phyloP scores from a whole-genome alignment of 1,140 invertebrate genomes.

The Calephelis virginiensis region DNA sequence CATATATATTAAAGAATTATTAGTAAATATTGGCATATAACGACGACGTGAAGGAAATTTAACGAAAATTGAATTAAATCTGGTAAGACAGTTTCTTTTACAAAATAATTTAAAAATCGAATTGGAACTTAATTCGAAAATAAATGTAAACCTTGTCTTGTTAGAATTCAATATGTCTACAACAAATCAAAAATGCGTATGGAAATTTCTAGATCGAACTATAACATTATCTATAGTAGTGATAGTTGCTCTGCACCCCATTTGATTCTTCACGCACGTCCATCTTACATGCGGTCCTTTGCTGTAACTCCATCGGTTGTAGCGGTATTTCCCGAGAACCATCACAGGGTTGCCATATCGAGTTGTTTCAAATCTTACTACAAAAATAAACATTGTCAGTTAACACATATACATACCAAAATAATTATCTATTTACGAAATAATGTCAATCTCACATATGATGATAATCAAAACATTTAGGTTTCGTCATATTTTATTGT shows the following conservation, averaged over 20 bases:
- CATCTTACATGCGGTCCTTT: slow-evolving; percentile 51
- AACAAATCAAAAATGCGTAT: slow-evolving; percentile 47
- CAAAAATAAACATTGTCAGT: slow-evolving; percentile 23
- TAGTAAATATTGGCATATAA: no score
- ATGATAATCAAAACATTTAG: no score
- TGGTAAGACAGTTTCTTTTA: no score
- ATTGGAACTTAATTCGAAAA: no score
- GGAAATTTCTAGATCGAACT: slow-evolving; percentile 49
- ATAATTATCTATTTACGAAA: not conserved
- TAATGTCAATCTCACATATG: no score
- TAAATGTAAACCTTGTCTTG: no score
- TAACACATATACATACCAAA: not conserved
- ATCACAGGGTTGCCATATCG: slow-evolving; percentile 61
- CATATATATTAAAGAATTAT: no score
- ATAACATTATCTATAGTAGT: slow-evolving; percentile 57
- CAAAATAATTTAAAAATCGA: no score
- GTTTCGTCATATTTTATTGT: no score
- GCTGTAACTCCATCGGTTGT: slow-evolving; percentile 61
- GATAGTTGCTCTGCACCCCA: slow-evolving; percentile 57
- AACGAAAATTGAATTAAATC: no score
- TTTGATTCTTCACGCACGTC: slow-evolving; percentile 64
- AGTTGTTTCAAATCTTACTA: slow-evolving; percentile 52
- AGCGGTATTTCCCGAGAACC: slow-evolving; percentile 52
- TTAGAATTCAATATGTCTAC: not conserved
- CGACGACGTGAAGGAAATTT: no score